Evolutionary conservation across 2,113 vertebrate species (phyloP).

Genomic region (Callospermophilus lateralis): DNA sequence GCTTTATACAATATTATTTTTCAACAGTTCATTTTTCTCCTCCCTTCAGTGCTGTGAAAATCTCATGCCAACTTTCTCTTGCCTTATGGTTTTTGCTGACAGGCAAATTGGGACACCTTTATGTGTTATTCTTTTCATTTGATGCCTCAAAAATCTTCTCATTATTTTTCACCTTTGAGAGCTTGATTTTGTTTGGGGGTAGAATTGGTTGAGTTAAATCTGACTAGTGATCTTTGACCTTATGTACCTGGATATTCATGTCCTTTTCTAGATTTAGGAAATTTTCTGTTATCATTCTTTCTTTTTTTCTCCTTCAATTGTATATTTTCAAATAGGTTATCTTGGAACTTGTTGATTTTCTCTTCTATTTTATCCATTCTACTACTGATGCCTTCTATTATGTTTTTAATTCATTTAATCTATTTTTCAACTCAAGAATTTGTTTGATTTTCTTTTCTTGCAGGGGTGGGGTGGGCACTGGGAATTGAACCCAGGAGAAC

Average conservation of each 20-base stretch:
- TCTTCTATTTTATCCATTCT: neutral
- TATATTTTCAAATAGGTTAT: neutral
- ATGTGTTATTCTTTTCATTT: neutral
- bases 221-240: neutral
- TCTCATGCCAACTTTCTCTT: neutral
- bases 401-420: neutral
- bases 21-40: neutral
- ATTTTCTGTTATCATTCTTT: neutral
- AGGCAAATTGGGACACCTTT: neutral
- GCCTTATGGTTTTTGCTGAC: neutral
- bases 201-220: neutral
- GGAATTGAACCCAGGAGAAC: no score
- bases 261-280: neutral
- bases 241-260: neutral
- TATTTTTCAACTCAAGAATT: neutral
- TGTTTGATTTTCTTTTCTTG: neutral
- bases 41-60: neutral
- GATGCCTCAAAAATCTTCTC: neutral
- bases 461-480: no score
- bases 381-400: neutral
- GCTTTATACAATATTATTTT: neutral
- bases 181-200: neutral
- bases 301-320: neutral
- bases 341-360: neutral
- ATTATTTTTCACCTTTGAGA: neutral